These are phyloP conservation scores for Drosophila persimilis DNA, from an alignment of 1,140 invertebrate genomes.

Conservation along the genomic window DNA sequence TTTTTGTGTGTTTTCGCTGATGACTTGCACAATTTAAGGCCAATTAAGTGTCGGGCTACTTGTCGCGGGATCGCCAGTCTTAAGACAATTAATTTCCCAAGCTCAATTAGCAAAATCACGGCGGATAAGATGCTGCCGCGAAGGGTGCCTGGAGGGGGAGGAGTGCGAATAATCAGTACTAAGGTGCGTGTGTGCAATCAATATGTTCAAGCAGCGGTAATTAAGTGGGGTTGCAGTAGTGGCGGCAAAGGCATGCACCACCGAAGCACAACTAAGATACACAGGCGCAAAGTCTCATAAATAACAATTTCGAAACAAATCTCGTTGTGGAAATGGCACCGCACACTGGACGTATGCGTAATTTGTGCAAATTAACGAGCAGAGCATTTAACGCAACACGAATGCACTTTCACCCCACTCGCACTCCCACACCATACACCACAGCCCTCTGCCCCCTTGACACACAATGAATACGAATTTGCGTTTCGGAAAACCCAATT, in stretches of 20 bases:
- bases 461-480: constrained; percentile 31
- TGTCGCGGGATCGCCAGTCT: constrained; percentile 36
- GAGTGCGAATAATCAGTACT: not conserved
- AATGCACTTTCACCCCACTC: not conserved
- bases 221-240: too few species aligned
- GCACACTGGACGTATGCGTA: constrained; percentile 8
- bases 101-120: constrained; percentile 60
- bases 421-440: too few species aligned
- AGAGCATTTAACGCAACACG: constrained; percentile 35
- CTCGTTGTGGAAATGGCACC: not conserved
- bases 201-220: constrained; percentile 34
- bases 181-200: constrained; percentile 63
- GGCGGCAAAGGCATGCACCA: constrained; percentile 30
- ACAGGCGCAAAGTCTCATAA: constrained; percentile 19
- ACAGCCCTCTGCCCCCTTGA: not conserved
- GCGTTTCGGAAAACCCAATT: constrained; percentile 65
- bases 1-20: not conserved
- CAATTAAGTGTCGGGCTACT: constrained; percentile 40
- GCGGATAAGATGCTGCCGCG: constrained; percentile 9
- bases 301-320: constrained; percentile 5
- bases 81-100: constrained; percentile 77
- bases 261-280: constrained; percentile 6
- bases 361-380: constrained; percentile 44
- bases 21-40: constrained; percentile 30
- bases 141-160: too few species aligned